Base-by-base conservation (phyloP, 2,888 invertebrate species). In the Troilus luridus region DNA sequence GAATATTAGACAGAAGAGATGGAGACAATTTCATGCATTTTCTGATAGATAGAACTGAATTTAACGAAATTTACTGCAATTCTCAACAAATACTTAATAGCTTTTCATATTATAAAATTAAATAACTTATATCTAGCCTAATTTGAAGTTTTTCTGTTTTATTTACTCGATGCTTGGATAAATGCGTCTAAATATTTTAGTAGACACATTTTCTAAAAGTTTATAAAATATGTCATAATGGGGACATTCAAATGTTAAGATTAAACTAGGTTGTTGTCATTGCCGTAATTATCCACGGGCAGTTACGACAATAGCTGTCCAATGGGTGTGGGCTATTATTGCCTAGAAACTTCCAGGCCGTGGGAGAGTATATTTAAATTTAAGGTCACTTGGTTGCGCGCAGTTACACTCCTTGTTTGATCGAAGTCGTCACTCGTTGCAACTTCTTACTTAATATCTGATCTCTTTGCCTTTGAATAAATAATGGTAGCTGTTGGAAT, bases 401-500 rank as follows among this genome's bases (percentile, higher is more conserved):
- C 64, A 89, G 64, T 88, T n/a, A 85, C 56, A 85, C 54, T 56
- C 54, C 85, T 58, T 19, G 88, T 89, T 89, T 89, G 89, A 67
- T 89, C 89, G 89, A 89, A 89, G 27, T 88, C 19, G 27, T 24
- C 12, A 7, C 54, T 59, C 62, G 21, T 62, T 88, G 41, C 59
- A 62, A 88, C 59, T 62, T 88, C 24, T 19, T 59, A 58, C 24
- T 59, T 41, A 77, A 77, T 77, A 41, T 27, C 56, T 58, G 54
- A 21, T 89, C 41, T 11, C 27, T 27, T 64, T 27, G 2, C 21
- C 12, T 89, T 54, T 41, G 5, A 14, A 9, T n/a, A 24, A n/a
- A 81, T 27, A 93, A 94, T 94, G 94, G 95, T 96, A 93, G 96
- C 96, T 91, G 95, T 97, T 92, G 97, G 97, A 92, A 98, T 98